Percentiles rank a stretch among this genome's conserved stretches.
Evolutionary conservation across 2,797 vertebrate genomes (phyloP).

Genomic region (Anabas testudineus): DNA sequence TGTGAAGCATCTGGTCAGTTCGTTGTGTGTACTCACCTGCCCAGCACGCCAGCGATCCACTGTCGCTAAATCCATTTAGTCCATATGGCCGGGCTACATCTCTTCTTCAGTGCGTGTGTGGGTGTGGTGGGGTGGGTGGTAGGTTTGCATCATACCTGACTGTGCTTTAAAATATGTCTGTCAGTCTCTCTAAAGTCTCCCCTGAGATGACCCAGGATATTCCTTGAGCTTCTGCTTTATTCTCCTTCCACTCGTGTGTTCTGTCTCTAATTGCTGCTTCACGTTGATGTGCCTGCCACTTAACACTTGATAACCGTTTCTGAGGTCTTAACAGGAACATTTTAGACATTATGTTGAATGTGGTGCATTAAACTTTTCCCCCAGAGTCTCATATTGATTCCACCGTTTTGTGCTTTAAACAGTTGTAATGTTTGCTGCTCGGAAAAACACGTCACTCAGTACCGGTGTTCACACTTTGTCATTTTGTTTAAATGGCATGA

Average conservation of each 20-base stretch:
- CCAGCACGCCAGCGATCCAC: slow-evolving; percentile 51
- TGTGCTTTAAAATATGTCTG: slow-evolving; percentile 44
- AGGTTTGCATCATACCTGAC: slow-evolving; percentile 19
- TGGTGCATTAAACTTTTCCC: neutral
- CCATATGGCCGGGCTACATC: slow-evolving; percentile 56
- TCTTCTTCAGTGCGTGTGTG: slow-evolving; percentile 16
- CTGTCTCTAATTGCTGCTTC: neutral
- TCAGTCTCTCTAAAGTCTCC: slow-evolving; percentile 28
- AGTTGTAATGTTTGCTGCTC: neutral
- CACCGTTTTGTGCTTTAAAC: neutral
- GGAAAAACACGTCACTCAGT: neutral
- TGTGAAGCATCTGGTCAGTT: slow-evolving; percentile 64
- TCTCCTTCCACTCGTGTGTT: neutral
- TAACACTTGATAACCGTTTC: neutral
- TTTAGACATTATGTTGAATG: neutral
- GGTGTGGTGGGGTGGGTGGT: slow-evolving; percentile 2
- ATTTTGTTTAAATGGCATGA: neutral
- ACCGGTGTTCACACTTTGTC: neutral
- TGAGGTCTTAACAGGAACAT: neutral
- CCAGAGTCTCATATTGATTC: neutral
- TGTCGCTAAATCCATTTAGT: slow-evolving; percentile 62
- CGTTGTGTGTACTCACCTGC: slow-evolving; percentile 57
- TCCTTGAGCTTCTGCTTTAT: slow-evolving; percentile 18
- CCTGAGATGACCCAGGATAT: slow-evolving; percentile 24
- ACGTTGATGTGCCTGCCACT: neutral